Evolutionary conservation across 2,888 invertebrate genomes (phyloP), one percentile per base, ranked within the genome.

Genomic region (Cordilura impudica): DNA sequence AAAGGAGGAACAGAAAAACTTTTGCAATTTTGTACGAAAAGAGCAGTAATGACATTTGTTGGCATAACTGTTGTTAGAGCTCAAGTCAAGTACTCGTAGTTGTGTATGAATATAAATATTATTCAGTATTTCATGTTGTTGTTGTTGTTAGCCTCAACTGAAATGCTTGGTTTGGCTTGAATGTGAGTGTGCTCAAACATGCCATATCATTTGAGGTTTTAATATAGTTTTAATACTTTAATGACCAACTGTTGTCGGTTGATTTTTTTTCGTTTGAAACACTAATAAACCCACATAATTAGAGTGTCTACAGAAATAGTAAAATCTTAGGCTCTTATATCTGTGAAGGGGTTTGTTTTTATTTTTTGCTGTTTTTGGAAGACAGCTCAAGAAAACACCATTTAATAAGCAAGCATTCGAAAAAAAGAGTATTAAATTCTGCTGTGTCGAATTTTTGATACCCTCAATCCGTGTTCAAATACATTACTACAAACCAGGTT

Each of bases 151-250:
- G 63, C 21, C 18, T 61, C 19, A 12, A 31, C 29, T 16, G 53
- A 53, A 31, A 10, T 31, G 16, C 56, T 18, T 39, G 35, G 35
- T 39, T 35, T 14, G 29, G 26, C 29, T 29, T 29, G 14, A 14
- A n/a, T 26, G 43, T n/a, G n/a, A n/a, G n/a, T 60, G 43, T 49
- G 18, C 16, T 73, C 35, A 74, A 51, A 67, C 67, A 72, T 35
- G 45, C 61, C 61, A 67, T 71, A 67, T 63, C 45, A 71, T 63
- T 75, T 75, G 61, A 67, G 45, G 43, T 67, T 63, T 75, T 75
- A 79, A 79, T 67, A 79, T 67, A 56, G 31, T 67, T 79, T 75
- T 75, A 79, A 79, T 79, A 75, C 79, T 79, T 79, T 79, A 79
- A 79, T 79, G 79, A 75, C 70, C 69, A 76, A 76, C 75, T 76